Conservation (phyloP, 2,113 vertebrate species). For the Centropristis striata region DNA sequence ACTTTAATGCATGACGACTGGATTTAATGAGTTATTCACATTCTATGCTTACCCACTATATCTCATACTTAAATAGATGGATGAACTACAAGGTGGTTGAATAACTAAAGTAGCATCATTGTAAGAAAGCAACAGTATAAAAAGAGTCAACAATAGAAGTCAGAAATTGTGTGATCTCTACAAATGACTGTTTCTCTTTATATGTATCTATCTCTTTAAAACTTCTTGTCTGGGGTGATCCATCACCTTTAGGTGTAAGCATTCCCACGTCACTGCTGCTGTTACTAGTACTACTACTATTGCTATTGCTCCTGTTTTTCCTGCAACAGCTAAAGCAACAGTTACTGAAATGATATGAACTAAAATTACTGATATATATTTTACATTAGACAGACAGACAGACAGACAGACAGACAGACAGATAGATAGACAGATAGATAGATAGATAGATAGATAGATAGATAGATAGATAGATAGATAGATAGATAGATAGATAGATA, state of each 20-base stretch:
- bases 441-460: not conserved
- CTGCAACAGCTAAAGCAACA: conserved; percentile 6
- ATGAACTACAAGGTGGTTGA: not conserved
- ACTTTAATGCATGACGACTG: conserved; percentile 3
- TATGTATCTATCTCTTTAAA: conserved; percentile 46
- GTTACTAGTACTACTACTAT: conserved; percentile 30
- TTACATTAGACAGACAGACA: too few relatives aligned
- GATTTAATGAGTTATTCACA: not conserved
- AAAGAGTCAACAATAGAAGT: conserved; percentile 13
- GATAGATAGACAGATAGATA: conserved; percentile 6
- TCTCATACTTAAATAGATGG: not conserved
- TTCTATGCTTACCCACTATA: not conserved
- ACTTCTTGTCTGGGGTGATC: conserved; percentile 32
- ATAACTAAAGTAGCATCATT: not conserved
- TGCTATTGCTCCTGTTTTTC: not conserved
- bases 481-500: conserved; percentile 8
- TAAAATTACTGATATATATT: not conserved
- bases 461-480: not conserved
- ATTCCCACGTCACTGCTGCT: conserved; percentile 43
- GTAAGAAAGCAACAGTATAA: not conserved
- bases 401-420: not conserved
- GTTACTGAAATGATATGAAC: not conserved
- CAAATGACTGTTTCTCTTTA: conserved; percentile 23
- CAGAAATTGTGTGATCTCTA: not conserved
- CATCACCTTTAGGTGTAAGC: conserved; percentile 56